Percentiles rank a stretch among this genome's conserved stretches.
Evolutionary conservation across 2,113 vertebrate species (phyloP).

Genomic region (Bubo bubo): DNA sequence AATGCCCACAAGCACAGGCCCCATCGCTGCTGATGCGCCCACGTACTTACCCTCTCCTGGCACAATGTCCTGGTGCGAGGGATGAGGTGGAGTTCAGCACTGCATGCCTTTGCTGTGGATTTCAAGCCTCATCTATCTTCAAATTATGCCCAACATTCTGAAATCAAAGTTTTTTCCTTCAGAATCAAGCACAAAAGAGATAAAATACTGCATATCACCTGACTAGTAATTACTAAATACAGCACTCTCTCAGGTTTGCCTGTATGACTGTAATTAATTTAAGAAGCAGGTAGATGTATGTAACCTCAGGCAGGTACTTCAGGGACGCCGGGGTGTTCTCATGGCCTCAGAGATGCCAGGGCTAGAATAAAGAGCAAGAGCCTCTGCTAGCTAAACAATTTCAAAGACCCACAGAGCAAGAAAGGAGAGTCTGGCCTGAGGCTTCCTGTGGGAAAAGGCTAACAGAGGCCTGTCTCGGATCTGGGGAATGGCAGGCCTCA

Average conservation of each 20-base stretch:
- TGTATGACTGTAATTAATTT: neutral
- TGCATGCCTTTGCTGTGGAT: neutral
- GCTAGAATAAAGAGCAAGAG: neutral
- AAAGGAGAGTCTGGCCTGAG: neutral
- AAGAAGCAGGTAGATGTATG: neutral
- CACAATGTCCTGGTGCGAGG: fast-evolving
- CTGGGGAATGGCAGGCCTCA: neutral
- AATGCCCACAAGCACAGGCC: too few relatives aligned
- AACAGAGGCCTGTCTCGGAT: neutral
- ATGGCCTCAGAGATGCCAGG: neutral
- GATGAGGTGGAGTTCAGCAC: neutral
- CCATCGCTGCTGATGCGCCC: neutral
- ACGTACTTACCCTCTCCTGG: neutral
- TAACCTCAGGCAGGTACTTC: neutral
- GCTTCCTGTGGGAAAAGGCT: neutral
- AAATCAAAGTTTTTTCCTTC: neutral
- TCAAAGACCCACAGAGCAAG: neutral
- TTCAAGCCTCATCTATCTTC: neutral
- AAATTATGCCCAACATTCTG: neutral
- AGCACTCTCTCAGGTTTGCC: neutral
- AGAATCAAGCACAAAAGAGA: neutral
- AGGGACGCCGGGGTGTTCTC: neutral
- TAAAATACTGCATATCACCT: neutral
- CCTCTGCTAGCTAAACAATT: neutral
- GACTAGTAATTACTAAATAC: neutral